These are phyloP conservation scores for Cyclophora albipunctata DNA, from an alignment of 2,888 invertebrate genomes.

Conservation along the genomic window DNA sequence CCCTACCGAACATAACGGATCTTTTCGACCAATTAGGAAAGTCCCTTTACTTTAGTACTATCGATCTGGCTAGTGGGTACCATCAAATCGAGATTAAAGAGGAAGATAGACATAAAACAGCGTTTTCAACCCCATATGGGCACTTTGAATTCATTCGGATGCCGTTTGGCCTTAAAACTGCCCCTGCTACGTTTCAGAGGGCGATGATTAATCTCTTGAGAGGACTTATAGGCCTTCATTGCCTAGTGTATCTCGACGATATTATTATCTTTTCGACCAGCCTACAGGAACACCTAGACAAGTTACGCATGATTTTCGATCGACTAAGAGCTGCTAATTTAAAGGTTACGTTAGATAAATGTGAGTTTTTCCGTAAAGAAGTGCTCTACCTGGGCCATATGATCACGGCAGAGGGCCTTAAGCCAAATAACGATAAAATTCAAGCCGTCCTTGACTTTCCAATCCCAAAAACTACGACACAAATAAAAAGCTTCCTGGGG, in stretches of 20 bases:
- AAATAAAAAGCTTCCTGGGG: slow-evolving; percentile 25
- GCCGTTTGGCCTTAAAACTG: slow-evolving; percentile 24
- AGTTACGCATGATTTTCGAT: slow-evolving; percentile 18
- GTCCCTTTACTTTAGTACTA: slow-evolving; percentile 20
- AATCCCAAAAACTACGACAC: slow-evolving; percentile 9
- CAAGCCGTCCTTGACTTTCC: not conserved
- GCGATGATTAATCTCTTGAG: slow-evolving; percentile 37
- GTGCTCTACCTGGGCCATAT: not conserved
- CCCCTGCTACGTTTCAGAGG: slow-evolving; percentile 44
- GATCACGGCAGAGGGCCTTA: not conserved
- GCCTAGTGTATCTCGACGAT: slow-evolving; percentile 37
- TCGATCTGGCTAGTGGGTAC: slow-evolving; percentile 26
- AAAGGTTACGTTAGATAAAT: slow-evolving; percentile 23
- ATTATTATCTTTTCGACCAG: slow-evolving; percentile 26
- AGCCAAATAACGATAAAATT: not conserved
- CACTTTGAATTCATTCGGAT: slow-evolving; percentile 25
- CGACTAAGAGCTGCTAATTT: slow-evolving; percentile 17
- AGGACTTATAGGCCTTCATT: slow-evolving; percentile 31
- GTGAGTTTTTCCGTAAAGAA: slow-evolving; percentile 6
- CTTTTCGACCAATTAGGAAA: slow-evolving; percentile 18
- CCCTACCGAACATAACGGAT: slow-evolving; percentile 13
- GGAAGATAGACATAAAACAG: slow-evolving; percentile 20
- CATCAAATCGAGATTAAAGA: slow-evolving; percentile 22
- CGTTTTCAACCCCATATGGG: slow-evolving; percentile 18
- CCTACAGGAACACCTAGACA: slow-evolving; percentile 21